These are phyloP conservation scores for Pseudococcus viburni DNA, from an alignment of 2,888 invertebrate species.

Conservation along the genomic window DNA sequence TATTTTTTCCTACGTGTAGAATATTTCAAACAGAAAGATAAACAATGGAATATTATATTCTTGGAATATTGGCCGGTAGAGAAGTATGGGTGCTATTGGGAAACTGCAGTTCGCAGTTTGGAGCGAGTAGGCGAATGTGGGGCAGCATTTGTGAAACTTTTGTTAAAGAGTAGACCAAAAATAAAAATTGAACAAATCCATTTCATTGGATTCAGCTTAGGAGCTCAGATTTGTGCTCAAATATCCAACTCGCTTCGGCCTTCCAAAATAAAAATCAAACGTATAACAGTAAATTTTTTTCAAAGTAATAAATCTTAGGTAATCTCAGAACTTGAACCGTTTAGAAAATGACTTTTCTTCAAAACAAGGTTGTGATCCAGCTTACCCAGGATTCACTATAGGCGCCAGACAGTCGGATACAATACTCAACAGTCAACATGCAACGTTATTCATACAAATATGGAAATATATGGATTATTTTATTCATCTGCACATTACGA, in stretches of 20 bases:
- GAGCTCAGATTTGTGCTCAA: slow-evolving; percentile 76
- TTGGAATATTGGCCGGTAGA: slow-evolving; percentile 68
- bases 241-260: slow-evolving; percentile 73
- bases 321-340: too few relatives aligned
- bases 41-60: too few relatives aligned
- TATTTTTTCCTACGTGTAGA: too few relatives aligned
- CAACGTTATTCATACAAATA: slow-evolving; percentile 70
- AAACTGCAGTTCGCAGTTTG: slow-evolving; percentile 72
- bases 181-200: slow-evolving; percentile 73
- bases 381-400: slow-evolving; percentile 69
- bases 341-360: too few relatives aligned
- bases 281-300: slow-evolving; percentile 74
- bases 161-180: slow-evolving; percentile 72
- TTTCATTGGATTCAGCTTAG: slow-evolving; percentile 78
- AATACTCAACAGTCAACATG: slow-evolving; percentile 69
- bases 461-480: slow-evolving; percentile 69
- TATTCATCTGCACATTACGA: slow-evolving; percentile 69
- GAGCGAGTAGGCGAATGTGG: slow-evolving; percentile 76
- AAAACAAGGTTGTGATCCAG: slow-evolving; percentile 69
- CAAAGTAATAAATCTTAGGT: not conserved
- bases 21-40: too few relatives aligned
- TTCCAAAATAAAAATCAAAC: slow-evolving; percentile 69
- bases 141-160: slow-evolving; percentile 75
- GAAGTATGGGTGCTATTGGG: slow-evolving; percentile 72
- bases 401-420: slow-evolving; percentile 66